These are phyloP conservation scores for Pecten maximus DNA, from an alignment of 2,888 invertebrate species.

Conservation along the genomic window DNA sequence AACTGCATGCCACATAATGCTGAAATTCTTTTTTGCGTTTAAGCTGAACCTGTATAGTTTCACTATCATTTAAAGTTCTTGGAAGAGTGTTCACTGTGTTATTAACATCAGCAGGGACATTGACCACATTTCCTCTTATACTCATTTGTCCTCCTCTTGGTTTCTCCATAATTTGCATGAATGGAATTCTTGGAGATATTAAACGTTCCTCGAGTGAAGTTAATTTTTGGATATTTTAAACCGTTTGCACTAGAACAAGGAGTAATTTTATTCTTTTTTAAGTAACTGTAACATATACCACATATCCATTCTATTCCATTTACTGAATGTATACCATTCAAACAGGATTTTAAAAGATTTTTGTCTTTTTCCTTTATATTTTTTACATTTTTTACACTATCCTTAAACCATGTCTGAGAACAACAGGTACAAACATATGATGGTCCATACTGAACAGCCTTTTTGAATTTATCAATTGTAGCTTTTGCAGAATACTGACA, in stretches of 20 bases:
- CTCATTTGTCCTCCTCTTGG: constrained; percentile 63
- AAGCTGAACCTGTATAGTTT: too few species aligned
- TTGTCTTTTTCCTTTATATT: too few species aligned
- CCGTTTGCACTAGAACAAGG: constrained; percentile 8
- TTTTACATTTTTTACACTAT: neutral
- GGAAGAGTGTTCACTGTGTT: too few species aligned
- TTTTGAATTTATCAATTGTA: neutral
- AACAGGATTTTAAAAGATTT: neutral
- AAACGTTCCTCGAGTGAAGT: constrained; percentile 80
- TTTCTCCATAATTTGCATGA: constrained; percentile 77
- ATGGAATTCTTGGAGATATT: constrained; percentile 76
- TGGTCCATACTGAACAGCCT: neutral
- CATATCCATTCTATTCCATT: constrained; percentile 25
- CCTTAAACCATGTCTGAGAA: constrained; percentile 41
- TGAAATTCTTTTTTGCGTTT: too few species aligned
- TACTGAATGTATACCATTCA: neutral
- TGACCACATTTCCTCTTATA: constrained; percentile 70
- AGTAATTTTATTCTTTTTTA: neutral
- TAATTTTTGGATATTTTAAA: neutral
- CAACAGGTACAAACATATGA: constrained; percentile 40
- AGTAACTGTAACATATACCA: neutral
- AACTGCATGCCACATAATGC: too few species aligned
- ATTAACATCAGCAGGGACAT: constrained; percentile 45
- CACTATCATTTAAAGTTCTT: too few species aligned
- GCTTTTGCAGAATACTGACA: too few species aligned